Conservation (phyloP, 2,888 invertebrate species). For the Sphecodes monilicornis region DNA sequence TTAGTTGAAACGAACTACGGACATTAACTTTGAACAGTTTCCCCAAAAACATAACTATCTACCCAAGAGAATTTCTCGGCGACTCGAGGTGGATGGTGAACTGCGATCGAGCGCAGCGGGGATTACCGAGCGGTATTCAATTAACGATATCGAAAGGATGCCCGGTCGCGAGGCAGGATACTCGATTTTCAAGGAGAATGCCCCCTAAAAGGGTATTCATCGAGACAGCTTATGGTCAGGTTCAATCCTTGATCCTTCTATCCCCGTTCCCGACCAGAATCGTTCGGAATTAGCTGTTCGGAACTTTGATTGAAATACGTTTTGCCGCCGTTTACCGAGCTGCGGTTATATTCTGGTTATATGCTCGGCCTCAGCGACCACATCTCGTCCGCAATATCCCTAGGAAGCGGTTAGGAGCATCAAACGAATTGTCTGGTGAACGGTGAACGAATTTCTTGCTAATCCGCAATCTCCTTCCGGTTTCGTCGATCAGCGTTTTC, state of each 20-base stretch:
- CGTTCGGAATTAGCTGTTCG: slow-evolving; percentile 72
- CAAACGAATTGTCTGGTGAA: slow-evolving; percentile 53
- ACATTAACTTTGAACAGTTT: neutral
- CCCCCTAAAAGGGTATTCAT: slow-evolving; percentile 49
- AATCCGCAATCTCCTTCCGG: slow-evolving; percentile 19
- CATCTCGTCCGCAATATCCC: slow-evolving; percentile 58
- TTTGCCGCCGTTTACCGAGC: slow-evolving; percentile 77
- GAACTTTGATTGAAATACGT: slow-evolving; percentile 82
- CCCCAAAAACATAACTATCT: neutral
- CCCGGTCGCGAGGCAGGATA: neutral
- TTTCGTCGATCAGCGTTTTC: slow-evolving; percentile 6
- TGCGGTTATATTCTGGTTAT: slow-evolving; percentile 71
- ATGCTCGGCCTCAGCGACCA: slow-evolving; percentile 68
- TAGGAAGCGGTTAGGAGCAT: slow-evolving; percentile 35
- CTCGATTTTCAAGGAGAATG: slow-evolving; percentile 41
- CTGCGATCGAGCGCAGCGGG: neutral
- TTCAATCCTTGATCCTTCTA: slow-evolving; percentile 66
- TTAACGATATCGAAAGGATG: slow-evolving; percentile 21
- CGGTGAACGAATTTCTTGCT: slow-evolving; percentile 45
- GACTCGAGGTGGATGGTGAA: neutral
- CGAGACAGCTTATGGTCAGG: slow-evolving; percentile 44
- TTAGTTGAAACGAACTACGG: no score
- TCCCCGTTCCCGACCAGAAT: slow-evolving; percentile 51
- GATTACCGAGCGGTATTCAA: slow-evolving; percentile 4
- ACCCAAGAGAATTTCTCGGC: neutral